These are phyloP conservation scores for Orestias chungarensis DNA, from an alignment of 2,797 vertebrate genomes.

Conservation along the genomic window DNA sequence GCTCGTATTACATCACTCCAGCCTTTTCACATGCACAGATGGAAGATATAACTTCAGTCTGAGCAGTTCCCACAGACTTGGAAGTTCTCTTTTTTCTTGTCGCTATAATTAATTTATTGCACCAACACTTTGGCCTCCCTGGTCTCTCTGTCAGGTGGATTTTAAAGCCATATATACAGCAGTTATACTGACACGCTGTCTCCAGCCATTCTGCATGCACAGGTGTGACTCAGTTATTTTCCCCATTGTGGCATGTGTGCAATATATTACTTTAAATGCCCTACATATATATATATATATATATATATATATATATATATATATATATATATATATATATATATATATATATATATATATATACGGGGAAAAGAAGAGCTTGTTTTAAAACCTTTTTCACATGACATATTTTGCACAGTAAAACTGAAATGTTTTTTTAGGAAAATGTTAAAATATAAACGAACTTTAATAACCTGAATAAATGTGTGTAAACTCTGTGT, in stretches of 20 bases:
- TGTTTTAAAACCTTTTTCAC: too few relatives aligned
- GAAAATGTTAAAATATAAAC: too few relatives aligned
- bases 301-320: too few relatives aligned
- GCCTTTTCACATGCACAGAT: not conserved
- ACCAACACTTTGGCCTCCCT: constrained; percentile 1
- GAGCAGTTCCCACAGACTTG: constrained; percentile 12
- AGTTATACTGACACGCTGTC: not conserved
- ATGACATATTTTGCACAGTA: too few relatives aligned
- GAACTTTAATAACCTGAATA: too few relatives aligned
- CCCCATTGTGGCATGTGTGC: not conserved
- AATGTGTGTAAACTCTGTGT: too few relatives aligned
- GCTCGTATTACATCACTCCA: not conserved
- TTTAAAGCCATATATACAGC: not conserved
- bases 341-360: too few relatives aligned
- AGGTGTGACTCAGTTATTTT: not conserved
- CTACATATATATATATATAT: not conserved
- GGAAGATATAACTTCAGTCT: constrained; percentile 12
- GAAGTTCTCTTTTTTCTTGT: not conserved
- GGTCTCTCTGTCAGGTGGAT: not conserved
- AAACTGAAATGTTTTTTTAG: too few relatives aligned
- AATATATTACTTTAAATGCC: not conserved
- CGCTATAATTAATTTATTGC: constrained; percentile 2
- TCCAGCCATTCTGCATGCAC: not conserved
- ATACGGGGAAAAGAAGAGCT: too few relatives aligned
- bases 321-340: too few relatives aligned